Percentiles rank a stretch among this genome's conserved stretches.
Conservation (phyloP, 2,888 invertebrate genomes). For the Plebejus anna region DNA sequence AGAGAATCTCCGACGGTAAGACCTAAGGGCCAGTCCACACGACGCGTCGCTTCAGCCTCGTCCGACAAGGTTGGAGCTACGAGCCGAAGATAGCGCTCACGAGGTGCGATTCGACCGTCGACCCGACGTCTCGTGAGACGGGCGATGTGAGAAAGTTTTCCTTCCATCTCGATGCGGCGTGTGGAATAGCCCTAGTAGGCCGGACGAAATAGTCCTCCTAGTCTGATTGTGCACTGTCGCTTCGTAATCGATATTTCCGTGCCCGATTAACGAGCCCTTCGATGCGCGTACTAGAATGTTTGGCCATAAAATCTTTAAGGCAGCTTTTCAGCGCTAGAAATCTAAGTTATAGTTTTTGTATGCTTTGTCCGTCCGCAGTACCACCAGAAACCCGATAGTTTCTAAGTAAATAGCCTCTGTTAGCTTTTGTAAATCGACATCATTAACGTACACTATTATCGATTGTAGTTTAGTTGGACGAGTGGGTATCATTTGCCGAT, state of each 20-base stretch:
- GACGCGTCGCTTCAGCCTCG: not conserved
- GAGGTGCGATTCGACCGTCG: not conserved
- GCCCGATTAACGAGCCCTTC: constrained; percentile 21
- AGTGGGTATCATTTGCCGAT: not conserved
- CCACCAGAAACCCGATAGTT: not conserved
- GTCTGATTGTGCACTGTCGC: constrained; percentile 59
- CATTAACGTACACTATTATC: constrained; percentile 8
- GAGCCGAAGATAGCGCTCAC: not conserved
- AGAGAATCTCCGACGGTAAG: constrained; percentile 93
- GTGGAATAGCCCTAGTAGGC: not conserved
- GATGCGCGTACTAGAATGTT: constrained; percentile 1
- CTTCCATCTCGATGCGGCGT: not conserved
- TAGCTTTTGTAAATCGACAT: constrained; percentile 15
- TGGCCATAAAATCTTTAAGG: constrained; percentile 1
- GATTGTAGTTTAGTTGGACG: constrained; percentile 13
- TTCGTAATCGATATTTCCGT: constrained; percentile 35
- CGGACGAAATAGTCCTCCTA: constrained; percentile 46
- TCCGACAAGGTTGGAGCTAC: not conserved
- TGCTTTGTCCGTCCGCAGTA: constrained; percentile 1
- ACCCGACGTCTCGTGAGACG: not conserved
- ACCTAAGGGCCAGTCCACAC: constrained; percentile 45
- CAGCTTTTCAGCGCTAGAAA: constrained; percentile 20
- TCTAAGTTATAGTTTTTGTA: not conserved
- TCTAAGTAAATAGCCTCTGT: constrained; percentile 15
- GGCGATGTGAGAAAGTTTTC: not conserved